A percentile compares a stretch with the other conserved stretches of the same genome.
phyloP scores from a whole-genome alignment of 2,888 invertebrate species.

The Pyrrhosoma nymphula region DNA sequence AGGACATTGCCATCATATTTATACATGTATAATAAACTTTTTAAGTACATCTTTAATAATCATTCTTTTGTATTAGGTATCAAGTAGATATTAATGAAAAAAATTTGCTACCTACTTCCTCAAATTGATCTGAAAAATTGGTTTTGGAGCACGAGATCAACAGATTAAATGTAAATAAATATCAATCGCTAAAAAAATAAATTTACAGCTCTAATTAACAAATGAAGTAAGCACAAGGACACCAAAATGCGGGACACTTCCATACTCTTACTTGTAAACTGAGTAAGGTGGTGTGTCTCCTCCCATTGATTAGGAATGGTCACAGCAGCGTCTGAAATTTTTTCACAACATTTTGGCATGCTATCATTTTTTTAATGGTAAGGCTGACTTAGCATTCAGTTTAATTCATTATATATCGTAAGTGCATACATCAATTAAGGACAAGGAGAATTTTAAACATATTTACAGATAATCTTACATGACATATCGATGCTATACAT shows the following conservation, averaged over 20 bases:
- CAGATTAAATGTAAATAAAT: conserved; percentile 60
- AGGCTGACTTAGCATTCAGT: conserved; percentile 35
- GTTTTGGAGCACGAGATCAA: conserved; percentile 64
- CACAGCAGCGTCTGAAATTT: background rate
- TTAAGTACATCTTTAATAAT: conserved; percentile 62
- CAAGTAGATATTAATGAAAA: conserved; percentile 50
- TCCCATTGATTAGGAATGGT: background rate
- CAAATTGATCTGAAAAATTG: conserved; percentile 25
- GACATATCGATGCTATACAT: conserved; percentile 41
- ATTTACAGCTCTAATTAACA: conserved; percentile 51
- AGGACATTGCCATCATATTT: conserved; percentile 47
- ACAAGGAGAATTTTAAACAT: conserved; percentile 50
- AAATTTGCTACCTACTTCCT: conserved; percentile 42
- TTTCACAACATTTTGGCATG: background rate
- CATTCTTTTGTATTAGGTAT: conserved; percentile 39
- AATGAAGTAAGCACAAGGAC: background rate
- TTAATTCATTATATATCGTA: background rate
- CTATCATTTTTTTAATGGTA: background rate
- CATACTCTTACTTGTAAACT: conserved; percentile 63
- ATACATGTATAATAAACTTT: conserved; percentile 28
- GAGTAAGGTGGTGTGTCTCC: conserved; percentile 59
- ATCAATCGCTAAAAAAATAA: conserved; percentile 47
- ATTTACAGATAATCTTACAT: conserved; percentile 61
- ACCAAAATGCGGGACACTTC: conserved; percentile 24
- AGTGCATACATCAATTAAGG: conserved; percentile 49